Evolutionary conservation across 2,113 vertebrate species (phyloP).

Genomic region (Nothoprocta perdicaria): DNA sequence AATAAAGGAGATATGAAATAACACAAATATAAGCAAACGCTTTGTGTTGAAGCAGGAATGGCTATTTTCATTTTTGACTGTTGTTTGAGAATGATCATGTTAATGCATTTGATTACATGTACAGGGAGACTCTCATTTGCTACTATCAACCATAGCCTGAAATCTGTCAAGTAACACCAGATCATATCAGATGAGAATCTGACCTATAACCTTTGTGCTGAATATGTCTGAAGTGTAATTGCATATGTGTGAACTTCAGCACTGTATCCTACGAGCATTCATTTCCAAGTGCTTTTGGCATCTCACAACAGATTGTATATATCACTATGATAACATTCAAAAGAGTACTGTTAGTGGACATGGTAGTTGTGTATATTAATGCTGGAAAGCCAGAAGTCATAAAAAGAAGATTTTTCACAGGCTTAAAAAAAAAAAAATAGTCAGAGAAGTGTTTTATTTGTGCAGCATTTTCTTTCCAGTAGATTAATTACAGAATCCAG

Average conservation of each 20-base stretch:
- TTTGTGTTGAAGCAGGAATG: background rate
- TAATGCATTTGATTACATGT: background rate
- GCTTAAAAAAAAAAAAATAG: background rate
- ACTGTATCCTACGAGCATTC: background rate
- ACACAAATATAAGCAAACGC: rapidly evolving
- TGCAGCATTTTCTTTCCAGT: background rate
- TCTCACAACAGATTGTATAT: background rate
- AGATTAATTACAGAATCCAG: background rate
- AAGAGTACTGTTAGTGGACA: background rate
- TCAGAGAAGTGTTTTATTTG: background rate
- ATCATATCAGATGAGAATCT: background rate
- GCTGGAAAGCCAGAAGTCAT: background rate
- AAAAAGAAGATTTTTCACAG: background rate
- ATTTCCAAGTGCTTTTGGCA: background rate
- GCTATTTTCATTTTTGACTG: background rate
- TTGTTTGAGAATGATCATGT: background rate
- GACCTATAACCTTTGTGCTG: background rate
- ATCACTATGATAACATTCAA: background rate
- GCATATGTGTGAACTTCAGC: background rate
- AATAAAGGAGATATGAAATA: background rate
- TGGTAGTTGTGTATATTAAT: background rate
- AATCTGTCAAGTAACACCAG: background rate
- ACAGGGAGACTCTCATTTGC: background rate
- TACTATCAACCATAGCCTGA: background rate
- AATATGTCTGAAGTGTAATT: background rate